Conservation (phyloP, 1,140 invertebrate genomes). For the Heliconius eleuchia region DNA sequence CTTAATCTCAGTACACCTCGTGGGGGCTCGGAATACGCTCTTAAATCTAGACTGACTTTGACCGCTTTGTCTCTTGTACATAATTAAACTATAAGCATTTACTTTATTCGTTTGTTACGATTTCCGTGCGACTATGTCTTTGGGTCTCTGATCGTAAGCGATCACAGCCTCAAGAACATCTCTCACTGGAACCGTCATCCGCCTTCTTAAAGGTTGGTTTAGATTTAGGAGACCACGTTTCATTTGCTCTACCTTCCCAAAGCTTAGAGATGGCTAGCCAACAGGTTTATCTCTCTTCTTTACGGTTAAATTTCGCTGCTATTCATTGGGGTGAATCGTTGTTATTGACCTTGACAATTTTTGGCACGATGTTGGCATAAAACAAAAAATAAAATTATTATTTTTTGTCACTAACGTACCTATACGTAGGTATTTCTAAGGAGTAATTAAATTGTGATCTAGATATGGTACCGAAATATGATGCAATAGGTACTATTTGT, state of each 20-base stretch:
- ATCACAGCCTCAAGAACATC: background rate
- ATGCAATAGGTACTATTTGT: background rate
- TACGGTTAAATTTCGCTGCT: background rate
- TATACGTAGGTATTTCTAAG: background rate
- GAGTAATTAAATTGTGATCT: background rate
- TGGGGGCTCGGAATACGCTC: constrained; percentile 1
- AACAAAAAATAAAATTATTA: constrained; percentile 8
- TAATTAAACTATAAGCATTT: constrained; percentile 12
- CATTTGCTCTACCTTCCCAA: background rate
- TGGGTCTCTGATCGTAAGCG: constrained; percentile 4
- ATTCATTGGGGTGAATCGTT: constrained; percentile 6
- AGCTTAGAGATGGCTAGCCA: constrained; percentile 1
- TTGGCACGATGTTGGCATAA: constrained; percentile 10
- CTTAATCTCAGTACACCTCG: background rate
- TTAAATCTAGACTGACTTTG: constrained; percentile 1
- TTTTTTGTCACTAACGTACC: background rate
- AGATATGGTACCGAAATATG: background rate
- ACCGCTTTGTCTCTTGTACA: background rate
- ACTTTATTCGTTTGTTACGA: background rate
- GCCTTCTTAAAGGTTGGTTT: constrained; percentile 2
- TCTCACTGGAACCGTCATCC: background rate
- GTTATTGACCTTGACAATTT: constrained; percentile 6
- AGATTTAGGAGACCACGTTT: background rate
- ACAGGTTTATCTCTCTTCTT: constrained; percentile 8
- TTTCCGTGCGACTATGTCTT: background rate